Evolutionary conservation across 2,888 invertebrate species (phyloP), one percentile per base, ranked within the genome.

Genomic region (Mimumesa dahlbomi): DNA sequence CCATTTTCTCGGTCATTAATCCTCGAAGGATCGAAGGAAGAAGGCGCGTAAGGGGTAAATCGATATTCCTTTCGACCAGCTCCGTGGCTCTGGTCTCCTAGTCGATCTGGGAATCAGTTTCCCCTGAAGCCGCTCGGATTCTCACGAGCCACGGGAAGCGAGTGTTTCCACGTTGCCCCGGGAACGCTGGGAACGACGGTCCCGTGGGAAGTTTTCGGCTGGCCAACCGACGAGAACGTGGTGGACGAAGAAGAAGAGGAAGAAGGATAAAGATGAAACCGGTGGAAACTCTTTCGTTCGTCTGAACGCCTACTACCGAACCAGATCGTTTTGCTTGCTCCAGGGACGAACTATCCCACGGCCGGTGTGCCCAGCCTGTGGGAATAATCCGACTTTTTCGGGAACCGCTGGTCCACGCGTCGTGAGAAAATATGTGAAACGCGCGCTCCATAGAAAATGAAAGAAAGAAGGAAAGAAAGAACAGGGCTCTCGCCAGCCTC

Each of bases 61-160:
- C 53, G 40, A 16, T 5, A 49, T 29, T 18, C 38, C 13, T n/a
- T 36, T 45, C 45, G 62, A 85, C 85, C 82, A 81, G 72, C 82
- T 83, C 25, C 29, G 52, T 18, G 19, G 4, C 53, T 72, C 83
- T 88, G 80, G 66, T 84, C 85, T 85, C 87, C 87, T 86, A 84
- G 80, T 87, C 84, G 75, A 79, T 78, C 86, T 87, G 87, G 86
- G 86, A 87, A 88, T 88, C 82, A 66, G 74, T 88, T 88, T 86
- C 85, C 85, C 85, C 84, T 79, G 82, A 84, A 86, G 85, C 84
- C 83, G 81, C 79, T 72, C 82, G 82, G 80, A 84, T 88, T 86
- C 87, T 84, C 86, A 86, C 87, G 84, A 82, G n/a, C 81, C 79
- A 73, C 71, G 71, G 61, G 63, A 71, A 74, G 40, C 14, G 25